Base-by-base conservation (phyloP, 2,888 invertebrate species). In the Panzeria rudis region DNA sequence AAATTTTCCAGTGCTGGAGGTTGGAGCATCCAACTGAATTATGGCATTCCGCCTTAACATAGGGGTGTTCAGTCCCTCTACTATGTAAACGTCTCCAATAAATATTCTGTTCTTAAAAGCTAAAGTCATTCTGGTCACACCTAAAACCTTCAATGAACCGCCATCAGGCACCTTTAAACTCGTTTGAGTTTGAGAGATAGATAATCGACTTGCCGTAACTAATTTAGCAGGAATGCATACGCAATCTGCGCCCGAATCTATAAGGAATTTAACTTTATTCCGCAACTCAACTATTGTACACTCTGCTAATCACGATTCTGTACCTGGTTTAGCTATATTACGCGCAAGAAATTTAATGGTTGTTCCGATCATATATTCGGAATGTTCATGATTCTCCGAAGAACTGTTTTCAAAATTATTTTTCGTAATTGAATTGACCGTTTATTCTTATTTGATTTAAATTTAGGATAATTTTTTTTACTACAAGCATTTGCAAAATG, bases 401-500 rank as follows among this genome's bases (percentile, higher is more conserved):
- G 72, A 72, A 7, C 32, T 50, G 15, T 50, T n/a, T 25, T 3
- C 17, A n/a, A n/a, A n/a, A n/a, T n/a, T n/a, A n/a, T n/a, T n/a
- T n/a, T n/a, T n/a, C n/a, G n/a, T n/a, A n/a, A n/a, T n/a, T n/a
- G n/a, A n/a, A n/a, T 38, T 38, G 11, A 11, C 20, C 23, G 11
- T 52, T 25, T 54, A 75, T 20, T 41, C 9, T 20, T 13, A 17
- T 54, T 20, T 1, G 25, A 4, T 41, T 29, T 52, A 35, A 29
- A 5, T 17, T 62, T 3, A 5, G n/a, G n/a, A n/a, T 62, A 23
- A 64, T 64, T 54, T 66, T 76, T 76, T n/a, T 38, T 76, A 38
- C 8, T 76, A 66, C 76, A 76, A 23, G 56, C 76, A 47, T 13
- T 66, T 13, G 66, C 20, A 66, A 66, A 50, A 3, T 50, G 50